Evolutionary conservation across 2,888 invertebrate species (phyloP).

Genomic region (Fragum whitleyi): DNA sequence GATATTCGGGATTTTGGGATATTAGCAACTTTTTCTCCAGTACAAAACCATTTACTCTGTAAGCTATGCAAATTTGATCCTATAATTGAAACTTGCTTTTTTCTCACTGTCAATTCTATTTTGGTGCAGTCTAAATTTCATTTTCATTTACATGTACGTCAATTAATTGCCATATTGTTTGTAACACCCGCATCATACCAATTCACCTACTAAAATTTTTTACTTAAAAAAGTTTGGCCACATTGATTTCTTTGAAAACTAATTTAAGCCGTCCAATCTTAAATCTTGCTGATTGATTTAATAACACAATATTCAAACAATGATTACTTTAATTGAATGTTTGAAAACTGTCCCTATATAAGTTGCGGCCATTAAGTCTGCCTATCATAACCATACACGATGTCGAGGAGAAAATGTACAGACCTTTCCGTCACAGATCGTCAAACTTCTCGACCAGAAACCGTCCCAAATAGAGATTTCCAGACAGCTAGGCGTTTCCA

Average conservation of each 20-base stretch:
- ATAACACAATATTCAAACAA: not conserved
- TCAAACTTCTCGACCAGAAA: conserved; percentile 1
- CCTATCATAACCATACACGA: not conserved
- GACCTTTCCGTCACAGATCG: not conserved
- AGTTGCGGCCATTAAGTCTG: not conserved
- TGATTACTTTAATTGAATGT: not conserved
- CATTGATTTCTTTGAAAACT: not conserved
- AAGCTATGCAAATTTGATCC: too few species aligned
- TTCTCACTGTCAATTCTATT: too few species aligned
- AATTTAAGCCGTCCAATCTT: not conserved
- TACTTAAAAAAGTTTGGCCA: not conserved
- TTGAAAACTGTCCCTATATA: not conserved
- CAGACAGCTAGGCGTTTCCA: not conserved
- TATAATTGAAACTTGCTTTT: too few species aligned
- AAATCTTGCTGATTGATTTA: not conserved
- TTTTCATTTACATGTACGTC: too few species aligned
- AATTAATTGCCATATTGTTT: too few species aligned
- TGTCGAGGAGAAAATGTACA: not conserved
- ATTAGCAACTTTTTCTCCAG: too few species aligned
- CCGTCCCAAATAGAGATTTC: not conserved
- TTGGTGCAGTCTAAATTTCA: too few species aligned
- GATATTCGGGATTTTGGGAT: too few species aligned
- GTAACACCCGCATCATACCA: not conserved
- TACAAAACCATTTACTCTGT: too few species aligned
- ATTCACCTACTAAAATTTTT: not conserved